phyloP scores from a whole-genome alignment of 2,797 vertebrate genomes.

The Iguana delicatissima region DNA sequence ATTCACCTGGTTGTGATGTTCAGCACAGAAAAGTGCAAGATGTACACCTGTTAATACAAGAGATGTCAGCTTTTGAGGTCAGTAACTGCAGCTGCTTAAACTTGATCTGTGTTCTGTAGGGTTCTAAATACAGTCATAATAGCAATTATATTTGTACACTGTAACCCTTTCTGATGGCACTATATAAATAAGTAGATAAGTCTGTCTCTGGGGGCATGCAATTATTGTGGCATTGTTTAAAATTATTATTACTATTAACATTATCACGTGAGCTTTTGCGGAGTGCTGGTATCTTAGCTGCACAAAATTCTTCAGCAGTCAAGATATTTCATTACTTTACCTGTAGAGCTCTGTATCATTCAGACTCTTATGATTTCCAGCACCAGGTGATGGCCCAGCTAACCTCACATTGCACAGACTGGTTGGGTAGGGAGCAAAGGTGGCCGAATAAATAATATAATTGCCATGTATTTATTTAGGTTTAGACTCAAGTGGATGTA shows the following conservation, averaged over 20 bases:
- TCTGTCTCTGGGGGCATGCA: not conserved
- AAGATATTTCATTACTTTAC: not conserved
- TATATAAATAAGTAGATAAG: not conserved
- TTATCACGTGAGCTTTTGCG: not conserved
- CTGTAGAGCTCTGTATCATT: not conserved
- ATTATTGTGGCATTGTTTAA: not conserved
- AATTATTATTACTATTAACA: not conserved
- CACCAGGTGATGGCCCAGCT: not conserved
- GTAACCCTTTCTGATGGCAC: no score
- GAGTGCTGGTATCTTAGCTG: not conserved
- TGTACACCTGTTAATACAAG: not conserved
- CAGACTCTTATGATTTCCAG: not conserved
- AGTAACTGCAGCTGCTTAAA: not conserved
- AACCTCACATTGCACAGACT: not conserved
- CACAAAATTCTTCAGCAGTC: not conserved
- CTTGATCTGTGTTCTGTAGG: not conserved
- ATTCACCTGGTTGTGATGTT: not conserved
- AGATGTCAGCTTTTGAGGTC: not conserved
- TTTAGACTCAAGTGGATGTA: not conserved
- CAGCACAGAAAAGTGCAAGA: not conserved
- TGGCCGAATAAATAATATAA: no score
- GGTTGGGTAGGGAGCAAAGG: not conserved
- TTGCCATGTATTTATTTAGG: not conserved
- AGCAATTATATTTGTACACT: not conserved
- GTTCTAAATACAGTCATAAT: not conserved